Evolutionary conservation across 2,888 invertebrate genomes (phyloP), one percentile per base, ranked within the genome.

Genomic region (Nebria salina): DNA sequence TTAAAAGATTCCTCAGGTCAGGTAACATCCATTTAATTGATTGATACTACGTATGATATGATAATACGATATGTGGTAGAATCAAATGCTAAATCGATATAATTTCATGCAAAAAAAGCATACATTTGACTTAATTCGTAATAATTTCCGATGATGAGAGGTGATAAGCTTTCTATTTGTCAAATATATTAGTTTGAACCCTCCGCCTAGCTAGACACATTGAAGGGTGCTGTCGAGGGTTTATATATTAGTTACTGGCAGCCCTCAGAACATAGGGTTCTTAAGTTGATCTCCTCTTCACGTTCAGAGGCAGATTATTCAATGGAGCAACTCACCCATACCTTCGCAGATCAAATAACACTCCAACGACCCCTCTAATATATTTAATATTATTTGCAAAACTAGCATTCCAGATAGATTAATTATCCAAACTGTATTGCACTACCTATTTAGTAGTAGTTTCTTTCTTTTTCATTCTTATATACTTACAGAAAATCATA

Each of bases 161-260:
- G 54, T 54, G 54, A 54, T 54, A 54, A 54, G 54, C 54, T 54
- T 11, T 54, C 54, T 54, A 54, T 54, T 54, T 54, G 54, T 54
- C 54, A 54, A 54, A 54, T 54, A 54, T 54, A 54, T 54, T 54
- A 54, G 54, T 54, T 54, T 54, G 54, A 54, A 54, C 54, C 54
- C 54, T 54, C 54, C 3, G 8, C 13, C 54, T 34, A 34, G 54
- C 54, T 34, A 34, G 54, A 54, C 54, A 11, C 54, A 8, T 34
- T 34, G 34, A 34, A 54, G 54, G 54, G 54, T 54, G 54, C 13
- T 54, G 8, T 54, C 54, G 13, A 54, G 54, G 54, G 54, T 54
- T 54, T 54, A 54, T 54, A 54, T 54, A 54, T 54, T 54, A 54
- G 54, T 54, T 54, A 54, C 54, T 54, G 54, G 54, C 54, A 54